phyloP scores from a whole-genome alignment of 2,888 invertebrate species.

The Lumbricus terrestris region DNA sequence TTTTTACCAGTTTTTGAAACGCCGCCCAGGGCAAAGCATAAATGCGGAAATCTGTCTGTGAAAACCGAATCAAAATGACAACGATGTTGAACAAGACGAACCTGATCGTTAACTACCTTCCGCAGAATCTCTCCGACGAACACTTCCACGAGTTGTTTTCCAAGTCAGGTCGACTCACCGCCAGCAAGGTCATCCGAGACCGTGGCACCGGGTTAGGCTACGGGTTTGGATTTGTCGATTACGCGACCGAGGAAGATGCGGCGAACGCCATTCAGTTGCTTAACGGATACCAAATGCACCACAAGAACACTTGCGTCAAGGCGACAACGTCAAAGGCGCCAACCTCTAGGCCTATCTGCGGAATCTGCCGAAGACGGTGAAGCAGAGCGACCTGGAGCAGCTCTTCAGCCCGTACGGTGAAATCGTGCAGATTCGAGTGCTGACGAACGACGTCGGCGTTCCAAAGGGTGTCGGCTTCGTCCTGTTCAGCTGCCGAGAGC shows the following conservation, averaged over 20 bases:
- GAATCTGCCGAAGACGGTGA: constrained; percentile 70
- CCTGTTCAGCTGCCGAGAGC: constrained; percentile 68
- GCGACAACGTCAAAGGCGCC: constrained; percentile 88
- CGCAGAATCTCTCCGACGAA: constrained; percentile 87
- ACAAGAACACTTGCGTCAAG: constrained; percentile 80
- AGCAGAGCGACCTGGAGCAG: constrained; percentile 76
- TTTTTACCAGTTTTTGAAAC: constrained; percentile 5
- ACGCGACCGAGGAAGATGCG: constrained; percentile 80
- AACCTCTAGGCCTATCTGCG: constrained; percentile 92
- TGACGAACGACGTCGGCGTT: constrained; percentile 82
- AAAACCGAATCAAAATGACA: not conserved
- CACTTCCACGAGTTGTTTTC: constrained; percentile 85
- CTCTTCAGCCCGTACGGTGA: constrained; percentile 84
- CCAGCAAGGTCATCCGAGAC: constrained; percentile 72
- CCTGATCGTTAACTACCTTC: constrained; percentile 91
- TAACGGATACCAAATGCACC: constrained; percentile 83
- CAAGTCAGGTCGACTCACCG: constrained; percentile 83
- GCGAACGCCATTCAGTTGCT: constrained; percentile 79
- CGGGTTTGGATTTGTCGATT: constrained; percentile 94
- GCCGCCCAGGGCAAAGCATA: not conserved
- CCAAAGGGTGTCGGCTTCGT: constrained; percentile 88
- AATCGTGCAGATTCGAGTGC: constrained; percentile 77
- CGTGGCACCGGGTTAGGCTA: constrained; percentile 84
- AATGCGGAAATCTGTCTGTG: not conserved
- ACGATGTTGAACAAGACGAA: constrained; percentile 61